Conservation (phyloP, 2,797 vertebrate species). For the Gobio occitaniae region DNA sequence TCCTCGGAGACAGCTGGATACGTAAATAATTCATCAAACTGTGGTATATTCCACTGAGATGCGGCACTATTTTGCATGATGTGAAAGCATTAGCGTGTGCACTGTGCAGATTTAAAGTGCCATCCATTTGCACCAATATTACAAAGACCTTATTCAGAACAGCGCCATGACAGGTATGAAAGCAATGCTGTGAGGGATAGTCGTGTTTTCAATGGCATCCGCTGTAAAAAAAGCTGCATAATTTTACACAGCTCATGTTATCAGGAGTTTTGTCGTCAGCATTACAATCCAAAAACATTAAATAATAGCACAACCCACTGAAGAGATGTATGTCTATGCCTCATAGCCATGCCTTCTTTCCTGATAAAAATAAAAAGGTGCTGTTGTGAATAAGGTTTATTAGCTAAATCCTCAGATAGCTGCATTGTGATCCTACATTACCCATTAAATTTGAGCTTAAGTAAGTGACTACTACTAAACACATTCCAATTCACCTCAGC, state of each 20-base stretch:
- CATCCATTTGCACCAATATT: slow-evolving; percentile 26
- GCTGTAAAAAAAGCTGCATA: not conserved
- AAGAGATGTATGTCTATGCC: too few species aligned
- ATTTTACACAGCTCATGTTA: not conserved
- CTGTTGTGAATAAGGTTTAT: not conserved
- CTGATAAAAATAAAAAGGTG: not conserved
- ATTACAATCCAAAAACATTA: too few species aligned
- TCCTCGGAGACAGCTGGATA: slow-evolving; percentile 30
- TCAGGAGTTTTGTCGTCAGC: not conserved
- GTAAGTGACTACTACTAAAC: slow-evolving; percentile 3
- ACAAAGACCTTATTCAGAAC: not conserved
- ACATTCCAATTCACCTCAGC: slow-evolving; percentile 1
- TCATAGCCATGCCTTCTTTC: not conserved
- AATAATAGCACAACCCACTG: too few species aligned
- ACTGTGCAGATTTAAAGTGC: not conserved
- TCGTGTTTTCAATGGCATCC: not conserved
- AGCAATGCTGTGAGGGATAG: not conserved
- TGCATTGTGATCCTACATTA: not conserved
- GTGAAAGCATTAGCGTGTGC: not conserved
- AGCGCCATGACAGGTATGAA: not conserved
- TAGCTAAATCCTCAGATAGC: not conserved
- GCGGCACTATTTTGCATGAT: not conserved
- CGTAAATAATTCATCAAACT: slow-evolving; percentile 38
- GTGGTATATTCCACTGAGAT: slow-evolving; percentile 9
- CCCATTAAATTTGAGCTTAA: not conserved